phyloP scores from a whole-genome alignment of 2,797 vertebrate genomes.

The Chaunax sp. region DNA sequence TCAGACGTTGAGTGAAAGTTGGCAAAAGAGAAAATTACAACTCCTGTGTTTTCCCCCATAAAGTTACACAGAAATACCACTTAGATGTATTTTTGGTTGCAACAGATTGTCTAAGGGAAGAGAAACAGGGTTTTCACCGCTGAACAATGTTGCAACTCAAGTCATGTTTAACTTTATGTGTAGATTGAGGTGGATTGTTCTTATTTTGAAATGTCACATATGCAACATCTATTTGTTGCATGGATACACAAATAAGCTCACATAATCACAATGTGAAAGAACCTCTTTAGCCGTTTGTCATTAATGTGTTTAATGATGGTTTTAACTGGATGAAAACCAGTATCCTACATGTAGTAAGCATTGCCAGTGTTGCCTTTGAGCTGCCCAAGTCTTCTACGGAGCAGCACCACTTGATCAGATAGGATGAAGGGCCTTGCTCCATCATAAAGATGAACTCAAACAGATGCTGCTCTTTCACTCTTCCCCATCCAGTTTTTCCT shows the following conservation, averaged over 20 bases:
- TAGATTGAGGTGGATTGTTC: not conserved
- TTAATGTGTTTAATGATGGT: not conserved
- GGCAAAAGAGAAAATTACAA: too few species aligned
- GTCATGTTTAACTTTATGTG: constrained; percentile 18
- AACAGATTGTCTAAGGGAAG: constrained; percentile 13
- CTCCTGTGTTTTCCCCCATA: too few species aligned
- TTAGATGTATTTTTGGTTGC: constrained; percentile 6
- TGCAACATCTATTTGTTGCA: not conserved
- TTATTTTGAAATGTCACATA: not conserved
- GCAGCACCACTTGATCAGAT: not conserved
- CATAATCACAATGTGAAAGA: too few species aligned
- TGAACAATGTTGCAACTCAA: constrained; percentile 1
- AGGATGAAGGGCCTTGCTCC: constrained; percentile 20
- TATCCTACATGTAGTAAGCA: constrained; percentile 39
- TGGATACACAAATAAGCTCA: too few species aligned
- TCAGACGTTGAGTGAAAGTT: too few species aligned
- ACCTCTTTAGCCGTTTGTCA: too few species aligned
- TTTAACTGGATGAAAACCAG: constrained; percentile 9
- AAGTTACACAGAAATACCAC: too few species aligned
- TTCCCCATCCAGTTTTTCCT: constrained; percentile 12
- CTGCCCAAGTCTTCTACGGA: not conserved
- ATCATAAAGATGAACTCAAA: not conserved
- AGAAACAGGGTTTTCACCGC: constrained; percentile 13
- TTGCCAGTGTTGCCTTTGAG: constrained; percentile 16
- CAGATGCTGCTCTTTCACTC: constrained; percentile 25